Evolutionary conservation across 2,797 vertebrate genomes (phyloP).

Genomic region (Phoebastria nigripes): DNA sequence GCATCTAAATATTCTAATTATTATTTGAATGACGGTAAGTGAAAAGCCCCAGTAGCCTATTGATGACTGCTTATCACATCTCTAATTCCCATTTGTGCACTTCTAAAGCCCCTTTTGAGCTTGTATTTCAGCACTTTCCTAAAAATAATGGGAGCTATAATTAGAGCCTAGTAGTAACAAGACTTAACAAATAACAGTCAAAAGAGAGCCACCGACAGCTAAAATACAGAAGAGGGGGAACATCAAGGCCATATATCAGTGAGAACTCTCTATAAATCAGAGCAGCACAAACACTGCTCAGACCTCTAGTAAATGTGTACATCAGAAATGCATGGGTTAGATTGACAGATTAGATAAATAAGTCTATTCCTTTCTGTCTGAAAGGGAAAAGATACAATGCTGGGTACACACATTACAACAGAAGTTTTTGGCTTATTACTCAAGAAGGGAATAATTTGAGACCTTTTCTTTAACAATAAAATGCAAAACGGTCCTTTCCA

Average conservation of each 20-base stretch:
- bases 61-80: conserved; percentile 51
- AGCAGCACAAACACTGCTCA: conserved; percentile 2
- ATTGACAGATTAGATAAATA: conserved; percentile 22
- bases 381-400: background rate
- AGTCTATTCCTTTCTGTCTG: background rate
- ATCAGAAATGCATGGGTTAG: background rate
- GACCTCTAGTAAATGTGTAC: background rate
- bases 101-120: conserved; percentile 46
- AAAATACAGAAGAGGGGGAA: conserved; percentile 6
- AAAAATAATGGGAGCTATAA: conserved; percentile 58
- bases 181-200: conserved; percentile 39
- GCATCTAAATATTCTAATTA: conserved; percentile 63
- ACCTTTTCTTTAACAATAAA: background rate
- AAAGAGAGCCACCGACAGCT: conserved; percentile 18
- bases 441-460: background rate
- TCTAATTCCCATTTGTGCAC: conserved; percentile 42
- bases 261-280: conserved; percentile 3
- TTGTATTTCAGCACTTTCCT: conserved; percentile 32
- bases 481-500: background rate
- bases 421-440: background rate
- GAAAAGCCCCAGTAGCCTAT: conserved; percentile 38
- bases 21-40: conserved; percentile 48
- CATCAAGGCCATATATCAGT: background rate
- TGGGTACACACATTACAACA: background rate
- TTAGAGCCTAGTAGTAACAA: conserved; percentile 41